Percentiles rank a stretch among this genome's conserved stretches.
Conservation (phyloP, 2,888 invertebrate genomes). For the Ennomos fuscantarius region DNA sequence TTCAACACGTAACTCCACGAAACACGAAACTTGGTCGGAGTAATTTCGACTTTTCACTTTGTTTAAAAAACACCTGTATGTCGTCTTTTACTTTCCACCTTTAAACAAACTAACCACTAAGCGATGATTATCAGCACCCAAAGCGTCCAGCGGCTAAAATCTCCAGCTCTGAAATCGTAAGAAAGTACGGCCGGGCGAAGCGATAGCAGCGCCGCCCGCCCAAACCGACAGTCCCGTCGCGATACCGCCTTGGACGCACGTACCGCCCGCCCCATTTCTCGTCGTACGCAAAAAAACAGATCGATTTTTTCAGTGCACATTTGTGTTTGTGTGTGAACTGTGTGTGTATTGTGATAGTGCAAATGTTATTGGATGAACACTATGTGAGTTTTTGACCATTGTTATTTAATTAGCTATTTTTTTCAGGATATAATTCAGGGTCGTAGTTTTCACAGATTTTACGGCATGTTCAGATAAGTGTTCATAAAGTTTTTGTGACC, state of each 20-base stretch:
- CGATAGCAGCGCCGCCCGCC: conserved; percentile 40
- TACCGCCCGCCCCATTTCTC: conserved; percentile 19
- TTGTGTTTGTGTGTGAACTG: conserved; percentile 34
- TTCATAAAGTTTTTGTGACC: conserved; percentile 2
- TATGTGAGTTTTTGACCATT: conserved; percentile 26
- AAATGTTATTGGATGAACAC: conserved; percentile 29
- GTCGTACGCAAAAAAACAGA: conserved; percentile 31
- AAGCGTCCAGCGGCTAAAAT: conserved; percentile 8
- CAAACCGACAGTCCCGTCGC: conserved; percentile 34
- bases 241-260: conserved; percentile 35
- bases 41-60: too few relatives aligned
- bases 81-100: not conserved
- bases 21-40: too few relatives aligned
- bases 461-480: conserved; percentile 4
- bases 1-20: too few relatives aligned
- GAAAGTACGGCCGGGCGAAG: conserved; percentile 24
- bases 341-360: conserved; percentile 31
- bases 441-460: conserved; percentile 7
- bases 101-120: conserved; percentile 13
- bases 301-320: conserved; percentile 40
- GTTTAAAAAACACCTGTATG: not conserved
- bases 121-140: conserved; percentile 11
- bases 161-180: conserved; percentile 20
- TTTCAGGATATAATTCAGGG: not conserved
- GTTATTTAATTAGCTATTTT: not conserved